Evolutionary conservation across 2,113 vertebrate species (phyloP), one percentile per base, ranked within the genome.

Genomic region (Lathamus discolor): DNA sequence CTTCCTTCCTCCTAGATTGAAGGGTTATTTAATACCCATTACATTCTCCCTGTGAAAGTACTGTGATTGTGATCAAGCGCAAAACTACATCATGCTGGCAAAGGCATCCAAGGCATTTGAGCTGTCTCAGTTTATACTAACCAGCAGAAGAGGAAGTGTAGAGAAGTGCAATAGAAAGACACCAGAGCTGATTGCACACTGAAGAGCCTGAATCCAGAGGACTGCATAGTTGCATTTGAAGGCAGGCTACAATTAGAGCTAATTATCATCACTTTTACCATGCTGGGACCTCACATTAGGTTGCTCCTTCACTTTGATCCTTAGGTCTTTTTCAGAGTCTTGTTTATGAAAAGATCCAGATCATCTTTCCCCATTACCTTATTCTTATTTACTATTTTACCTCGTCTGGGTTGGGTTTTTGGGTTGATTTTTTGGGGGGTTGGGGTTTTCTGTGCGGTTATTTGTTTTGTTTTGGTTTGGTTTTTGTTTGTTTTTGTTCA

Each of bases 51-150:
- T 48, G 74, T 73, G 93, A 83, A 92, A 82, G 67, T 27, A 69
- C 62, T 52, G 67, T 48, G 87, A 90, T 44, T 93, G 46, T 81
- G 93, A 96, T 94, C 92, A 92, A 93, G 93, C 37, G 43, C 57
- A 86, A 93, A 83, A 62, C 86, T 86, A 33, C 76, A 57, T 84
- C 91, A 72, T 61, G 89, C 88, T 95, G 89, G 91, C 86, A 95
- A 81, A 93, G 95, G 91, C 93, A 95, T 95, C 69, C 75, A 29
- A 92, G 55, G 92, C 81, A 95, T 97, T 69, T 27, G 77, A 97
- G 81, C 84, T 89, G 86, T 66, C 69, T 64, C 35, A 20, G 43
- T 73, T 95, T 96, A 79, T 83, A 44, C 43, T 75, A 89, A 68
- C 20, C 86, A 93, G 74, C 39, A 73, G 35, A 88, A 52, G 39